Evolutionary conservation across 2,113 vertebrate genomes (phyloP).

Genomic region (Salvator merianae): DNA sequence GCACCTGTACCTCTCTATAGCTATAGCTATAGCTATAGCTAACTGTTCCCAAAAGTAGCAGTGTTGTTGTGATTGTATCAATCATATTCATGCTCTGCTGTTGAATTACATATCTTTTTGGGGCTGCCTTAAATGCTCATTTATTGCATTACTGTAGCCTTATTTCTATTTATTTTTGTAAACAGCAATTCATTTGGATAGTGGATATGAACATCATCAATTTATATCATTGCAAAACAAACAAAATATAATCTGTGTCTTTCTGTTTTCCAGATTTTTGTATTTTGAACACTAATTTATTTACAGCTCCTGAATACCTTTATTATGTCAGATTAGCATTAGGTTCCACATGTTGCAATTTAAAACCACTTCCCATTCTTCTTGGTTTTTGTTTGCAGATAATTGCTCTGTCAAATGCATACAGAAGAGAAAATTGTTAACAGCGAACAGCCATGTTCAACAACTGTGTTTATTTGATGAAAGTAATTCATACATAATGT

Average conservation of each 20-base stretch:
- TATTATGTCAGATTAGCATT: constrained; percentile 33
- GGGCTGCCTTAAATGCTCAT: not conserved
- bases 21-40: too few relatives aligned
- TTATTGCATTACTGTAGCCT: not conserved
- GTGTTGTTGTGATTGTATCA: not conserved
- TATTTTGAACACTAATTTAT: not conserved
- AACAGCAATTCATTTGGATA: not conserved
- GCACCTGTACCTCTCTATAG: too few relatives aligned
- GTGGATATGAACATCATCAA: not conserved
- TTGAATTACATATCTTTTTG: constrained; percentile 17
- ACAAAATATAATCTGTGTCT: not conserved
- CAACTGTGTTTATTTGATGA: constrained; percentile 42
- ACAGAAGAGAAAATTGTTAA: constrained; percentile 31
- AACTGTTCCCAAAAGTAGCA: too few relatives aligned
- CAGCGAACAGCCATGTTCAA: constrained; percentile 26
- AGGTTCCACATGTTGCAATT: constrained; percentile 39
- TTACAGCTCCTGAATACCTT: constrained; percentile 28
- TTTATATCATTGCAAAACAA: not conserved
- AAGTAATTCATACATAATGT: not conserved
- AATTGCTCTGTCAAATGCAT: constrained; percentile 51
- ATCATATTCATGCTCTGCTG: not conserved
- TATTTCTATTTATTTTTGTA: constrained; percentile 12
- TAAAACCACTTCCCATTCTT: constrained; percentile 43
- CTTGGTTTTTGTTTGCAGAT: constrained; percentile 25
- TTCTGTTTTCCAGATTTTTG: not conserved